Percentiles rank a stretch among this genome's conserved stretches.
phyloP scores from a whole-genome alignment of 1,140 invertebrate species.

The Alviniconcha marisindica region DNA sequence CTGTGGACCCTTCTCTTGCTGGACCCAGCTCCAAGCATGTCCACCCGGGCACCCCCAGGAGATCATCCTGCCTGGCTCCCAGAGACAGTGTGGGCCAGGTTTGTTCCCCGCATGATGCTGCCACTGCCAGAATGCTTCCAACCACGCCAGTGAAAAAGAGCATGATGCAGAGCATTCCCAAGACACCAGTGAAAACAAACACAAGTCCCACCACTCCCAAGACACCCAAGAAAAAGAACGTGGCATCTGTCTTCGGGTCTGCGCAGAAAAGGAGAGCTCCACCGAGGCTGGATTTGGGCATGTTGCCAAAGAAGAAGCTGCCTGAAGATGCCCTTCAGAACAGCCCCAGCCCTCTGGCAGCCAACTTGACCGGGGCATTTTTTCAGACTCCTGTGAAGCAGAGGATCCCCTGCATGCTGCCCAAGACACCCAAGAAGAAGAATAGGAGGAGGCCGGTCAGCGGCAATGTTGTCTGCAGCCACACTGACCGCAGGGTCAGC shows the following conservation, averaged over 20 bases:
- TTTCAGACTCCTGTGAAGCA: background rate
- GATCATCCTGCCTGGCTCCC: background rate
- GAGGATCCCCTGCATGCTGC: background rate
- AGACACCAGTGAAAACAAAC: background rate
- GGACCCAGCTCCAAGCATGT: background rate
- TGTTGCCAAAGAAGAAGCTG: background rate
- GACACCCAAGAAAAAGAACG: background rate
- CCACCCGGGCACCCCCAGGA: background rate
- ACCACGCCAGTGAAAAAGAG: background rate
- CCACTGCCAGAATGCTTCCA: background rate
- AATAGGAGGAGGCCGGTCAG: background rate
- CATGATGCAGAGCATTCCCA: background rate
- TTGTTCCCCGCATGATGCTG: background rate
- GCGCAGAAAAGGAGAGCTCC: background rate
- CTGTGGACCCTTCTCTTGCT: background rate
- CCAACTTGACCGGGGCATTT: background rate
- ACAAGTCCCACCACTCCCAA: background rate
- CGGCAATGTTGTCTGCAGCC: background rate
- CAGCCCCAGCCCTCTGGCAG: background rate
- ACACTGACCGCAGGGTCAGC: background rate
- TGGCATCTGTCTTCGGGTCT: background rate
- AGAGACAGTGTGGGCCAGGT: background rate
- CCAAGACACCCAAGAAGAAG: conserved; percentile 8
- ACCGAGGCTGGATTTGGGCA: background rate
- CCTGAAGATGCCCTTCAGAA: background rate